Evolutionary conservation across 1,140 invertebrate genomes (phyloP), one percentile per base, ranked within the genome.

Genomic region (Drosophila pseudoananassae): DNA sequence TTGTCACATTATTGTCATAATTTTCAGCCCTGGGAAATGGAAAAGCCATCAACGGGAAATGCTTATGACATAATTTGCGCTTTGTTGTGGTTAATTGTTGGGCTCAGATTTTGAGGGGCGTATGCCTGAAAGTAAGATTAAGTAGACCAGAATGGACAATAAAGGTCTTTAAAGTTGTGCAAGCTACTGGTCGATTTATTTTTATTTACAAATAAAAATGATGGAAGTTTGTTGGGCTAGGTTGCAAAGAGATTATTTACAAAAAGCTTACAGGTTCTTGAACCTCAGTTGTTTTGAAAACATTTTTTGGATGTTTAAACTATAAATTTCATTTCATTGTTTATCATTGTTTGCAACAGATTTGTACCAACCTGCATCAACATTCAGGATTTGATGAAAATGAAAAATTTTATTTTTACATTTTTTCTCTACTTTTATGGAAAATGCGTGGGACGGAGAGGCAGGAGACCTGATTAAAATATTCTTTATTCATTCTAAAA

Each of bases 1-100:
- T 87, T 88, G 83, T 87, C 83, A 88, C 83, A 88, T 87, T 87
- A 78, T 83, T 88, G 78, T 87, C 82, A 87, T 83, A 87, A 88
- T 87, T 87, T 59, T 68, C 52, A 56, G 78, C 33, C 70, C 40
- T 70, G 59, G 65, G 63, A 87, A 83, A 83, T 83, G 60, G 68
- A 76, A 81, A 85, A 85, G 59, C 70, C 82, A 87, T 81, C 65
- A 81, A 65, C 74, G 61, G 40, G 78, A 82, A 82, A 84, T 77
- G 61, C 65, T 64, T 66, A 87, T 85, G 78, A 82, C 82, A 85
- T 85, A 82, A 85, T 85, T 85, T 87, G 69, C 55, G 78, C 78
- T 78, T 85, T 87, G 78, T 87, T 85, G 82, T 85, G 82, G 82
- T 85, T 85, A 85, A 85, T 85, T 87, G 82, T 69, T 61, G 63